A percentile compares a stretch with the other conserved stretches of the same genome.
phyloP scores from a whole-genome alignment of 2,888 invertebrate genomes.

The Phoenoteleia sp. region DNA sequence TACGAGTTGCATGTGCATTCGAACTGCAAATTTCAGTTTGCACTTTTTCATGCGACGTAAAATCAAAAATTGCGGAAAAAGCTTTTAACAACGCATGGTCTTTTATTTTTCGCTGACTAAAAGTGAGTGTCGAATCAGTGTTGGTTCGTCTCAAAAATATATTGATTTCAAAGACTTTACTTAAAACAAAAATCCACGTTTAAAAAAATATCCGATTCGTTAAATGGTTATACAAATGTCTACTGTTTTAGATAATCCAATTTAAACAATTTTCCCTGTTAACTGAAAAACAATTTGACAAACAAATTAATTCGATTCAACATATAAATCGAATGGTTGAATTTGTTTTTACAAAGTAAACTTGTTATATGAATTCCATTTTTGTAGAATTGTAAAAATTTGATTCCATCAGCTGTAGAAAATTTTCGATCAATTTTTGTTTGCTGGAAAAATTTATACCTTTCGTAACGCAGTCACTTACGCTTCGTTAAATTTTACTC shows the following conservation, averaged over 20 bases:
- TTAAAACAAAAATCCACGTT: neutral
- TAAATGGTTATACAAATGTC: too few species aligned
- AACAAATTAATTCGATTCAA: too few species aligned
- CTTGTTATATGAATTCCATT: neutral
- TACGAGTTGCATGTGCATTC: neutral
- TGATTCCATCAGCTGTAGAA: neutral
- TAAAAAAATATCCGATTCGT: neutral
- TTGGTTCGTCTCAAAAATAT: constrained; percentile 19
- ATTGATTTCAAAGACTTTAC: constrained; percentile 10
- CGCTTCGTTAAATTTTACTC: constrained; percentile 47
- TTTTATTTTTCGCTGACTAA: constrained; percentile 35
- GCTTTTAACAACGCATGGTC: constrained; percentile 31
- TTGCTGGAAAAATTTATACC: constrained; percentile 14
- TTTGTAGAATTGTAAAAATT: neutral
- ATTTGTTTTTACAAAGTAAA: neutral
- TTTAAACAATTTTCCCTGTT: too few species aligned
- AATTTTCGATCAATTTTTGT: constrained; percentile 11
- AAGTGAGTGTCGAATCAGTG: constrained; percentile 31
- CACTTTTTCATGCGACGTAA: constrained; percentile 8
- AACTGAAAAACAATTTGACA: too few species aligned
- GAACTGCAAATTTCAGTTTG: constrained; percentile 44
- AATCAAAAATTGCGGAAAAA: constrained; percentile 51
- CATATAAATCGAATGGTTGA: neutral
- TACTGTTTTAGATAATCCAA: too few species aligned
- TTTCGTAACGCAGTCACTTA: constrained; percentile 9